A percentile compares a stretch with the other conserved stretches of the same genome.
These are phyloP conservation scores for Harpagus bidentatus DNA, from an alignment of 2,113 vertebrate species.

Conservation along the genomic window DNA sequence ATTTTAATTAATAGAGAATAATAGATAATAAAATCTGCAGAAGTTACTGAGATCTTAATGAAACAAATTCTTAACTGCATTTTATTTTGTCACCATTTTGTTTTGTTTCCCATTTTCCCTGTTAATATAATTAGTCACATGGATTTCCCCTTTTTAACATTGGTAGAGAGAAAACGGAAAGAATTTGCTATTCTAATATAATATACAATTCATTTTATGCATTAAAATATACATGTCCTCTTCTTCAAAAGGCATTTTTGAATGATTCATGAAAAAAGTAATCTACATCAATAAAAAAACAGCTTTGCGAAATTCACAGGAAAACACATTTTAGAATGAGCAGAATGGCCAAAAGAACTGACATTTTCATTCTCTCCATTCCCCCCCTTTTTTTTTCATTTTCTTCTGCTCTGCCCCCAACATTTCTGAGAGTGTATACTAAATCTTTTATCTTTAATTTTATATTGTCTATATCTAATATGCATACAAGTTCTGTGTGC, in stretches of 20 bases:
- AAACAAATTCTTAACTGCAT: neutral
- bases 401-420: neutral
- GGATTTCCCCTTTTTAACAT: neutral
- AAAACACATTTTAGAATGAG: slow-evolving; percentile 5
- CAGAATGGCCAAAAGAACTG: neutral
- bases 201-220: slow-evolving; percentile 12
- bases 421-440: neutral
- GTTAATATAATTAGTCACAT: neutral
- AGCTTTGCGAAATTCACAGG: neutral
- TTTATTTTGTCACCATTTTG: neutral
- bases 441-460: neutral
- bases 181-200: slow-evolving; percentile 7
- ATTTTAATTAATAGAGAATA: neutral
- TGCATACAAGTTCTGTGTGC: neutral
- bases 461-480: neutral
- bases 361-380: neutral
- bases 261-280: slow-evolving; percentile 55
- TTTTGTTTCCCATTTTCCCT: neutral
- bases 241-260: slow-evolving; percentile 45
- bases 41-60: neutral
- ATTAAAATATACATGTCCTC: slow-evolving; percentile 38
- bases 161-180: neutral
- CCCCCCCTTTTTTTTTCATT: neutral
- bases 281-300: slow-evolving; percentile 38
- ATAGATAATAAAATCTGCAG: neutral